These are phyloP conservation scores for Morpho deidamia DNA, from an alignment of 2,888 invertebrate species.

Conservation along the genomic window DNA sequence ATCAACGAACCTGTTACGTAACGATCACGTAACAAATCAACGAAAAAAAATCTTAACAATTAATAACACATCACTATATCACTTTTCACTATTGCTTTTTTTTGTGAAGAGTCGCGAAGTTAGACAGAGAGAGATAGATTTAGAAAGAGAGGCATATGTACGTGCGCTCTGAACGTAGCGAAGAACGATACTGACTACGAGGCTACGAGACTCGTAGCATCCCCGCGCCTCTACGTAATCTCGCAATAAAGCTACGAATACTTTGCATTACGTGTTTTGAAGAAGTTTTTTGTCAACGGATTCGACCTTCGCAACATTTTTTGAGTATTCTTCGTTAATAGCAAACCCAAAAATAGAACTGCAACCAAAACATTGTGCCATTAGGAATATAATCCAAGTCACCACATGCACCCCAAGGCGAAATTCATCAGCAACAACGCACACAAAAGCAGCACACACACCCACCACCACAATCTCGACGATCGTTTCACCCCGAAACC, in stretches of 20 bases:
- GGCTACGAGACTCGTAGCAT: conserved; percentile 29
- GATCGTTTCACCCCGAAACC: no score
- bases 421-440: no score
- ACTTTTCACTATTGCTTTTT: conserved; percentile 24
- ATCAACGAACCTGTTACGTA: conserved; percentile 27
- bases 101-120: conserved; percentile 31
- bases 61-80: conserved; percentile 21
- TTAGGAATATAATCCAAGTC: no score
- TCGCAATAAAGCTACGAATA: conserved; percentile 20
- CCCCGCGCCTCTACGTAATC: conserved; percentile 31
- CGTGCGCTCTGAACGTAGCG: conserved; percentile 28
- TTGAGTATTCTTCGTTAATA: neutral
- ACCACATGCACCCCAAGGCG: no score
- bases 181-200: conserved; percentile 31
- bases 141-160: conserved; percentile 29
- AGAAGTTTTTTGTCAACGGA: neutral
- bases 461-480: no score
- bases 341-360: no score
- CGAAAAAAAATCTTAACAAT: conserved; percentile 15
- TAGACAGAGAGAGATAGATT: conserved; percentile 31
- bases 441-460: no score
- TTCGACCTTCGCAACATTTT: neutral
- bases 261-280: conserved; percentile 8
- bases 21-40: conserved; percentile 14
- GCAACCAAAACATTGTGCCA: no score